Conservation (phyloP, 1,140 invertebrate genomes). For the Neuroterus valhalla region DNA sequence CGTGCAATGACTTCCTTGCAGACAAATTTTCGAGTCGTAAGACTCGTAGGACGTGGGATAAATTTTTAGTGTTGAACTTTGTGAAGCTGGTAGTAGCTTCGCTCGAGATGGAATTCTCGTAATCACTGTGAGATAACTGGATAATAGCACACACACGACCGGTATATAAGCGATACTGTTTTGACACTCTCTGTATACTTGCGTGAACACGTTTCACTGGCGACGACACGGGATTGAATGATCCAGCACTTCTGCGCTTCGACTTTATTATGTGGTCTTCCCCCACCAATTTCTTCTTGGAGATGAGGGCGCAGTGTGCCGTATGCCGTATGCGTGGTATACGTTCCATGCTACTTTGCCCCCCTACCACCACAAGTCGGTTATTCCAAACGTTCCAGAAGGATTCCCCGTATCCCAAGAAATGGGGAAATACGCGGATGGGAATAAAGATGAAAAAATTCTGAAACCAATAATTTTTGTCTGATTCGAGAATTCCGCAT, state of each 20-base stretch:
- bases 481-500: no score
- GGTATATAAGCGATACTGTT: not conserved
- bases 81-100: no score
- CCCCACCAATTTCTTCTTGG: not conserved
- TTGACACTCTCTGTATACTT: not conserved
- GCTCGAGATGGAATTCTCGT: no score
- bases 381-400: not conserved
- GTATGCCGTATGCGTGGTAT: not conserved
- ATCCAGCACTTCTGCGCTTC: conserved; percentile 5
- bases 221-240: conserved; percentile 33
- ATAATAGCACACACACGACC: not conserved
- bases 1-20: not conserved
- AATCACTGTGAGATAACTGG: no score
- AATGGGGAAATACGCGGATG: conserved; percentile 26
- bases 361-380: not conserved
- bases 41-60: no score
- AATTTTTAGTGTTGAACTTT: no score
- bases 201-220: not conserved
- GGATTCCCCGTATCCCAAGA: conserved; percentile 29
- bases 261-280: conserved; percentile 41
- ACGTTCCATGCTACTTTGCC: not conserved
- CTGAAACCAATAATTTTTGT: no score
- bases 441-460: no score
- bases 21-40: no score
- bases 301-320: no score